Base-by-base conservation (phyloP, 92 coral and sea anemone species). In the Meandrina meandrites region DNA sequence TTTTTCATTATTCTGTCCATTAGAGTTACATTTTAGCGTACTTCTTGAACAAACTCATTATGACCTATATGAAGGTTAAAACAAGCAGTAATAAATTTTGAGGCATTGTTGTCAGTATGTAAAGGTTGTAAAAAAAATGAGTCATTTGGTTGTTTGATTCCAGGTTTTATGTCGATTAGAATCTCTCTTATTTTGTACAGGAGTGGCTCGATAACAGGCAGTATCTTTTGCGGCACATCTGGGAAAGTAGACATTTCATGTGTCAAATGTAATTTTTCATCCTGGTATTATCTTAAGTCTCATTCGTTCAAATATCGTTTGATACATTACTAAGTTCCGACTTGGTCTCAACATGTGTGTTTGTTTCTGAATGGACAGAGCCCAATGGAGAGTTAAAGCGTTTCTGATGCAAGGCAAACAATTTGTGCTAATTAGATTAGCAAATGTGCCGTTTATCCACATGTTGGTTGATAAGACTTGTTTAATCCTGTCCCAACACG, bases 211-310 rank as follows among this genome's bases (percentile, higher is more conserved):
- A 8, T 37, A 73, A 73, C 27, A 32, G 47, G 36, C 37, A 62
- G n/a, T 13, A 18, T 24, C 24, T 6, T 57, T 17, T 9, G 28
- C 8, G 79, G 58, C 32, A 53, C 86, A 83, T 71, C 80, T 84
- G 72, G 60, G n/a, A 73, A 84, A 84, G 40, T 30, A 34, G 48
- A 58, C 21, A 79, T 56, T 58, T 79, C 50, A 57, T 24, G 80
- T 84, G 87, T 74, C 80, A 75, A 53, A 54, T 8, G 80, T 24
- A 74, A 84, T 84, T 32, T 84, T 84, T 75, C 79, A 73, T 73
- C 22, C 56, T 36, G 6, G 8, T 74, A 81, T 75, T 84, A 42
- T 74, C 37, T 6, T 36, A 69, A 73, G 79, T 36, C 78, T 47
- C 56, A 54, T 56, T 40, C 69, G 72, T 40, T 30, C 9, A n/a